phyloP scores from a whole-genome alignment of 1,140 invertebrate genomes.

The Leptopilina boulardi region DNA sequence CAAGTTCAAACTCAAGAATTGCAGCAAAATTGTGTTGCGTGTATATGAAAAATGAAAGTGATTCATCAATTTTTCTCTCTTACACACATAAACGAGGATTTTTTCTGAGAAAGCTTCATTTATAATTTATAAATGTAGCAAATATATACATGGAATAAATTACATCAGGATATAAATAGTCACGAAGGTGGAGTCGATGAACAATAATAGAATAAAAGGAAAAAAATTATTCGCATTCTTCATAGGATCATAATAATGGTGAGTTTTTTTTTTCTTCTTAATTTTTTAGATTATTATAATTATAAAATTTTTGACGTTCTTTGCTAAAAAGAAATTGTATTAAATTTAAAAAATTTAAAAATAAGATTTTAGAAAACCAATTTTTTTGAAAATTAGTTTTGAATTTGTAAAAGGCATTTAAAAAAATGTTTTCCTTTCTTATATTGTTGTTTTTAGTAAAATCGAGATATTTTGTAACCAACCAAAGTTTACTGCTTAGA shows the following conservation, averaged over 20 bases:
- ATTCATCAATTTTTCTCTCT: constrained; percentile 9
- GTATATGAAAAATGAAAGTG: neutral
- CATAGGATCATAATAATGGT: neutral
- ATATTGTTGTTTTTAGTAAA: neutral
- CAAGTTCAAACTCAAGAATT: constrained; percentile 40
- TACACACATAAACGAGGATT: too few relatives aligned
- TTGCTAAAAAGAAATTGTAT: too few relatives aligned
- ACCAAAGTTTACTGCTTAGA: neutral
- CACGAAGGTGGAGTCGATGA: constrained; percentile 7
- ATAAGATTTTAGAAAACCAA: too few relatives aligned
- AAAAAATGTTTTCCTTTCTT: neutral
- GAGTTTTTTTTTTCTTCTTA: too few relatives aligned
- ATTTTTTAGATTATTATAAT: too few relatives aligned
- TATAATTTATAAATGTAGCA: neutral
- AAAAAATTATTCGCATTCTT: neutral
- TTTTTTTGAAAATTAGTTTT: too few relatives aligned
- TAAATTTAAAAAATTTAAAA: too few relatives aligned
- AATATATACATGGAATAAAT: neutral
- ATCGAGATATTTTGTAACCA: neutral
- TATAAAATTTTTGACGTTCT: neutral
- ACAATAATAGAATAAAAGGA: neutral
- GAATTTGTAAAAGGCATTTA: too few relatives aligned
- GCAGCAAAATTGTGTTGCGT: constrained; percentile 21
- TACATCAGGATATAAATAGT: constrained; percentile 20
- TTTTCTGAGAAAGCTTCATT: neutral